Base-by-base conservation (phyloP, 2,888 invertebrate genomes). In the Oscheius sp. region DNA sequence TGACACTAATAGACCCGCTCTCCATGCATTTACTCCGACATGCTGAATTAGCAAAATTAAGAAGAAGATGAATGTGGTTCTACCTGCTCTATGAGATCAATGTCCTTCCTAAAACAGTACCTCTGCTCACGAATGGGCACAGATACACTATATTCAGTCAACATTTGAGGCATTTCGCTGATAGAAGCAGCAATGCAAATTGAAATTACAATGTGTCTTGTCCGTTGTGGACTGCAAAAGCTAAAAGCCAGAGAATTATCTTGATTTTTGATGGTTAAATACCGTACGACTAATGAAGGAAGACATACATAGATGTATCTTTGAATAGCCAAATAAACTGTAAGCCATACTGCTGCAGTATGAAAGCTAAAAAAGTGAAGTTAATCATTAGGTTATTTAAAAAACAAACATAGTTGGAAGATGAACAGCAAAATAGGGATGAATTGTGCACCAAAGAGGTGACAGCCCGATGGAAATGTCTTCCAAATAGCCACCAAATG, bases 291-390 rank as follows among this genome's bases (percentile, higher is more conserved):
- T 72, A 92, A 90, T 0, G 93, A 92, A 0, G 94, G 93, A 87
- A 94, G 93, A 86, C 95, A 95, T 1, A 95, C 94, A 88, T 94
- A 95, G 83, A 95, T 93, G 89, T 95, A 76, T 69, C 95, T 90
- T 88, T 95, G 95, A 23, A 93, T 92, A 0, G 95, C 95, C 75
- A 95, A 88, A 0, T 93, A 92, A 77, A 95, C 89, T 0, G 95
- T 95, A 81, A 95, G 89, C 94, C 94, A 95, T 72, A 95, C 93
- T 81, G 93, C 93, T 1, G 94, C 93, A 4, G 95, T 94, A 89
- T 95, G 95, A 87, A 94, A 94, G 12, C 75, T 75, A 23, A 23
- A 72, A 65, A 33, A 12, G 48, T 10, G 29, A 63, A n/a, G 23
- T 4, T 58, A 20, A 17, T 12, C 12, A 29, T 33, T 20, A 29